A percentile compares a stretch with the other conserved stretches of the same genome.
Conservation (phyloP, 2,888 invertebrate species). For the Eupeodes luniger region DNA sequence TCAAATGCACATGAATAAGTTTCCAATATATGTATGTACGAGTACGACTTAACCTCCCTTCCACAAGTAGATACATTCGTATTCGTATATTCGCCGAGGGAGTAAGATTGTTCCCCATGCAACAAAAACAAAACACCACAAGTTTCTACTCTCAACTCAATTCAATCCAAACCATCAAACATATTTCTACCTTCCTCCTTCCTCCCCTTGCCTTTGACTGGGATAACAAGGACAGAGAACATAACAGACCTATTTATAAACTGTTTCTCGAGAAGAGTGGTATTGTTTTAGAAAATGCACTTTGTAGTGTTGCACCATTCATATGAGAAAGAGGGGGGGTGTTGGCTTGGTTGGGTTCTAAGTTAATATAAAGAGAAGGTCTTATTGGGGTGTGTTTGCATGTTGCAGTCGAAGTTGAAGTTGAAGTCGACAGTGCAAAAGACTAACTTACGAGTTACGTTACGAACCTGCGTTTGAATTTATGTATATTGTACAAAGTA, state of each 20-base stretch:
- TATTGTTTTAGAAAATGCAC: slow-evolving; percentile 54
- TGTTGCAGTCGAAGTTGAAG: slow-evolving; percentile 58
- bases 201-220: not conserved
- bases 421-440: slow-evolving; percentile 49
- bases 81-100: not conserved
- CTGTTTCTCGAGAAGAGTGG: slow-evolving; percentile 19
- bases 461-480: slow-evolving; percentile 54
- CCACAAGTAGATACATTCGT: not conserved
- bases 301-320: slow-evolving; percentile 21
- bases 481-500: not conserved
- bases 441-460: slow-evolving; percentile 2
- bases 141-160: not conserved
- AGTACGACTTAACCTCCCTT: slow-evolving; percentile 13
- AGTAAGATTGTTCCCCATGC: slow-evolving; percentile 20
- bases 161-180: slow-evolving; percentile 8
- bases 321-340: not conserved
- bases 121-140: slow-evolving; percentile 14
- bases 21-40: slow-evolving; percentile 8
- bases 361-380: not conserved
- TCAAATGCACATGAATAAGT: slow-evolving; percentile 47
- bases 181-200: too few relatives aligned
- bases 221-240: slow-evolving; percentile 28
- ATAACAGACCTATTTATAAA: slow-evolving; percentile 69
- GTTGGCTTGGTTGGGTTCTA: not conserved
- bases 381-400: slow-evolving; percentile 1